Conservation (phyloP, 2,797 vertebrate genomes). For the Xenops minutus region DNA sequence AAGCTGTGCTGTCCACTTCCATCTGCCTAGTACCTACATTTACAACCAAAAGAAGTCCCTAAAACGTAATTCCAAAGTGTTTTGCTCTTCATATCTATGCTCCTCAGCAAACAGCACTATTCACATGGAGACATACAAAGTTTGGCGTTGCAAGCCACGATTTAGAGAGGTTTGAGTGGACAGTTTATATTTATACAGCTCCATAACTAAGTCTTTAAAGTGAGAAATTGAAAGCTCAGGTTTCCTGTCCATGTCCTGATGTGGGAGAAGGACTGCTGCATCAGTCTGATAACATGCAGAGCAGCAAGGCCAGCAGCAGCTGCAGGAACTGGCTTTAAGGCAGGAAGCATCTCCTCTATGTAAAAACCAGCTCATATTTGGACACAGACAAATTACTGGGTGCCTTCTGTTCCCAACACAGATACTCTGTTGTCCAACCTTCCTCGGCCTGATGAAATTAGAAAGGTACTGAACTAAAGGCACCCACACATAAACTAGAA, state of each 20-base stretch:
- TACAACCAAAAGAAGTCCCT: not conserved
- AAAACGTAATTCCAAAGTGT: not conserved
- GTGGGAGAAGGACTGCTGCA: not conserved
- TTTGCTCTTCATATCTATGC: not conserved
- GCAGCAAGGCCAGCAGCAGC: not conserved
- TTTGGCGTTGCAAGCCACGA: fast-evolving
- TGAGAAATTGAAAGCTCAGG: not conserved
- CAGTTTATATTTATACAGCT: not conserved
- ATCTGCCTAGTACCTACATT: not conserved
- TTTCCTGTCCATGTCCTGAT: not conserved
- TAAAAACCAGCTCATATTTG: not conserved
- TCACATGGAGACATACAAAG: not conserved
- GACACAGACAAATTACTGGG: fast-evolving
- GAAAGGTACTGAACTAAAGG: not conserved
- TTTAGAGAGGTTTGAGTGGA: not conserved
- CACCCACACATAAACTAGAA: not conserved
- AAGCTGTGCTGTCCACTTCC: not conserved
- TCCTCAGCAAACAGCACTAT: not conserved
- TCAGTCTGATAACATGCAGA: fast-evolving
- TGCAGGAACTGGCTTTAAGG: not conserved
- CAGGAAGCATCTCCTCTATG: not conserved
- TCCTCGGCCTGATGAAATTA: not conserved
- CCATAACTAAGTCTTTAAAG: not conserved
- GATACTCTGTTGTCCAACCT: not conserved
- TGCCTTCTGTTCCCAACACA: not conserved